Percentiles rank a stretch among this genome's conserved stretches.
phyloP scores from a whole-genome alignment of 2,797 vertebrate genomes.

The Phylloscopus collybita region DNA sequence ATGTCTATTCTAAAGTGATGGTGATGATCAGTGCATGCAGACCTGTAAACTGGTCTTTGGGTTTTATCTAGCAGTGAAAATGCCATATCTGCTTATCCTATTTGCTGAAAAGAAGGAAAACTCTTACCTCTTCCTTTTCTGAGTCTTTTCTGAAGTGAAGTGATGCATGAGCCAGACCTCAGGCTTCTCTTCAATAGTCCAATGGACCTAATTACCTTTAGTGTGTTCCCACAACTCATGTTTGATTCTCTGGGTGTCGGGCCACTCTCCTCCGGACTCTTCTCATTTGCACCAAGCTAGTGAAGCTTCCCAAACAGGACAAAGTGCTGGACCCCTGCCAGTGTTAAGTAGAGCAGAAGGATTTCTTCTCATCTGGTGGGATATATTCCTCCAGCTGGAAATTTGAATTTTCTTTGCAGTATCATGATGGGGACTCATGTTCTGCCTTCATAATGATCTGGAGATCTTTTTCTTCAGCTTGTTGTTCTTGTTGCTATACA shows the following conservation, averaged over 20 bases:
- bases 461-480: background rate
- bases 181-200: background rate
- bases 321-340: background rate
- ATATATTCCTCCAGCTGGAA: background rate
- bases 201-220: fast-evolving
- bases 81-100: background rate
- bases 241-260: background rate
- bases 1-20: background rate
- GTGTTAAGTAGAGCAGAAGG: background rate
- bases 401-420: background rate
- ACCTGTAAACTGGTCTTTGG: background rate
- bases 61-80: background rate
- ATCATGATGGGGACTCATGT: background rate
- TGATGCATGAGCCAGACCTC: background rate
- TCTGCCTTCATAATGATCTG: background rate
- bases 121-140: background rate
- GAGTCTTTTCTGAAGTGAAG: background rate
- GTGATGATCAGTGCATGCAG: background rate
- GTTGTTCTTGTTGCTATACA: background rate
- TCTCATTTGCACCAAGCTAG: background rate
- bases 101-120: background rate
- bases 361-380: background rate
- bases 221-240: fast-evolving
- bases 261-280: fast-evolving
- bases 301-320: background rate